These are phyloP conservation scores for Kryptopterus vitreolus DNA, from an alignment of 2,797 vertebrate species.

Conservation along the genomic window DNA sequence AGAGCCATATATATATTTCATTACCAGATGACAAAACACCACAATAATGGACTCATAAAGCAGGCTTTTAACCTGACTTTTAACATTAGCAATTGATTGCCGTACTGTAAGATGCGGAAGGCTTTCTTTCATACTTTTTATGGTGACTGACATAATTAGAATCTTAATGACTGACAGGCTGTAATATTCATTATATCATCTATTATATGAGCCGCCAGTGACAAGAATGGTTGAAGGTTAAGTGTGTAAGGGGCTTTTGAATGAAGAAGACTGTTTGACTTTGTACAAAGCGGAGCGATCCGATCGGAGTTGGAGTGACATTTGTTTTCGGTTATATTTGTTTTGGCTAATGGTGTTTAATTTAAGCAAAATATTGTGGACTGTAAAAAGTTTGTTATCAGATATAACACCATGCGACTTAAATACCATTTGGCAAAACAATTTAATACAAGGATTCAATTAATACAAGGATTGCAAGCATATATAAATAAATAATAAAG, in stretches of 20 bases:
- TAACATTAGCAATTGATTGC: conserved; percentile 8
- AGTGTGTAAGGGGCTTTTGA: background rate
- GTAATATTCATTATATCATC: too few species aligned
- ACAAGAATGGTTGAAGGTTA: background rate
- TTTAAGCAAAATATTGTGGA: too few species aligned
- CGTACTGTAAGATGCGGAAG: background rate
- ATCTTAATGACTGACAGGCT: conserved; percentile 13
- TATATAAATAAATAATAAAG: too few species aligned
- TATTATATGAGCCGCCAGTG: too few species aligned
- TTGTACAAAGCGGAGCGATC: background rate
- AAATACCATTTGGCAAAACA: too few species aligned
- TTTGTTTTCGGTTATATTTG: background rate
- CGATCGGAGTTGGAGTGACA: background rate
- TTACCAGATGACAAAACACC: conserved; percentile 30
- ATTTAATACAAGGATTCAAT: too few species aligned
- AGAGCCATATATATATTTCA: background rate
- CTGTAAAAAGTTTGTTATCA: too few species aligned
- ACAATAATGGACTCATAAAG: background rate
- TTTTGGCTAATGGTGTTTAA: background rate
- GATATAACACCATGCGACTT: too few species aligned
- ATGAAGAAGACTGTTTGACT: background rate
- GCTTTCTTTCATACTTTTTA: too few species aligned
- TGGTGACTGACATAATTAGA: background rate
- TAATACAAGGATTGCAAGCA: too few species aligned
- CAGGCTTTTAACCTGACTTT: conserved; percentile 4